phyloP scores from a whole-genome alignment of 2,797 vertebrate genomes.

The Smutsia temminckii region DNA sequence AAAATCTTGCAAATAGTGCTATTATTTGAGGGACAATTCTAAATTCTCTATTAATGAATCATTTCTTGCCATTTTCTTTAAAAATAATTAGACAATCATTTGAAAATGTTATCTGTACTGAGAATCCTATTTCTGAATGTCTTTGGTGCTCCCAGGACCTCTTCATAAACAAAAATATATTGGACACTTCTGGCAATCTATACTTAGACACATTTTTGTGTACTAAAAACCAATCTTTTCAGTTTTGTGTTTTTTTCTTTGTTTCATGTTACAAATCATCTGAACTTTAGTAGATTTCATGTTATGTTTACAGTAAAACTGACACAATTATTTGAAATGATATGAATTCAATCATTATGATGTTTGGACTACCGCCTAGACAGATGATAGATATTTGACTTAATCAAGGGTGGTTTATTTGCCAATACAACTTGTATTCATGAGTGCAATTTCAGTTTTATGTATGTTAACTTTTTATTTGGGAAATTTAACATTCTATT shows the following conservation, averaged over 20 bases:
- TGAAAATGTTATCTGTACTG: not conserved
- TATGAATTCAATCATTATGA: not conserved
- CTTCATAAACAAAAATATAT: not conserved
- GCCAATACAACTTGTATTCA: rapidly evolving
- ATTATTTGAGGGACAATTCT: not conserved
- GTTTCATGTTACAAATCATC: not conserved
- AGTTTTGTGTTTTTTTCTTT: not conserved
- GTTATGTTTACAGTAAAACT: not conserved
- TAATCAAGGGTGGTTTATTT: not conserved
- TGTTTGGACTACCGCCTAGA: rapidly evolving
- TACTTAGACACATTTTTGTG: not conserved
- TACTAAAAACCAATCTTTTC: not conserved
- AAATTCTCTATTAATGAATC: not conserved
- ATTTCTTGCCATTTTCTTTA: not conserved
- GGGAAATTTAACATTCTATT: too few relatives aligned
- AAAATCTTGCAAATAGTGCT: not conserved
- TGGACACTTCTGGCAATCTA: rapidly evolving
- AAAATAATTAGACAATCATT: not conserved
- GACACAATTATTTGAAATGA: not conserved
- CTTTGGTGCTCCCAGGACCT: not conserved
- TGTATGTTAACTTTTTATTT: too few relatives aligned
- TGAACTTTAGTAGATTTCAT: not conserved
- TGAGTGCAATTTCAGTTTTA: not conserved
- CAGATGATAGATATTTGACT: too few relatives aligned
- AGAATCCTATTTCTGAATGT: not conserved